Evolutionary conservation across 1,140 invertebrate species (phyloP).

Genomic region (Sitobion miscanthi): DNA sequence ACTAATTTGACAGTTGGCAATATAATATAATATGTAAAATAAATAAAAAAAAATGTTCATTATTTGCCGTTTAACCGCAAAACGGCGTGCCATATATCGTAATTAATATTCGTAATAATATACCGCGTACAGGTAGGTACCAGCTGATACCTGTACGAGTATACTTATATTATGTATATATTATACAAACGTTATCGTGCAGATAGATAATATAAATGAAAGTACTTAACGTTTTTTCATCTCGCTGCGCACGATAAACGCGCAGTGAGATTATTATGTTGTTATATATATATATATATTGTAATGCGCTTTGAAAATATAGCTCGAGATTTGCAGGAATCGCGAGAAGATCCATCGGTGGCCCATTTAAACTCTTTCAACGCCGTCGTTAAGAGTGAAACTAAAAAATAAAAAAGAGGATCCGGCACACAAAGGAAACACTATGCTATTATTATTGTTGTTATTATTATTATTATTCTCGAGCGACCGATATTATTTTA

Average conservation of each 20-base stretch:
- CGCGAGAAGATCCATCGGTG: background rate
- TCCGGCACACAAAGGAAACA: background rate
- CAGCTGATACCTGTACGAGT: too few species aligned
- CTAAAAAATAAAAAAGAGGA: background rate
- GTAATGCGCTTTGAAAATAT: background rate
- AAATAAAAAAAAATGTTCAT: background rate
- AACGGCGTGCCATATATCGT: background rate
- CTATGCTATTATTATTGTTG: too few species aligned
- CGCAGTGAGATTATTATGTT: background rate
- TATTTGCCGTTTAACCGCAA: background rate
- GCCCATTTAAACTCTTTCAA: background rate
- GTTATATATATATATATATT: background rate
- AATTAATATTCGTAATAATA: background rate
- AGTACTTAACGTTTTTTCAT: background rate
- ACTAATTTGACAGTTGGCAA: slow-evolving; percentile 1
- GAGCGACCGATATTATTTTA: background rate
- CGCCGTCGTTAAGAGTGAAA: too few species aligned
- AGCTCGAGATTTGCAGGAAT: background rate
- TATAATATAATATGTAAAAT: background rate
- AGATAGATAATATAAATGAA: background rate
- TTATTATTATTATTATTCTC: background rate
- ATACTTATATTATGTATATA: too few species aligned
- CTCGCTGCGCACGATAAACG: background rate
- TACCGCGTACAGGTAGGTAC: too few species aligned
- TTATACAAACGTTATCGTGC: background rate